These are phyloP conservation scores for Tipula confusa DNA, from an alignment of 2,888 invertebrate species.

Conservation along the genomic window DNA sequence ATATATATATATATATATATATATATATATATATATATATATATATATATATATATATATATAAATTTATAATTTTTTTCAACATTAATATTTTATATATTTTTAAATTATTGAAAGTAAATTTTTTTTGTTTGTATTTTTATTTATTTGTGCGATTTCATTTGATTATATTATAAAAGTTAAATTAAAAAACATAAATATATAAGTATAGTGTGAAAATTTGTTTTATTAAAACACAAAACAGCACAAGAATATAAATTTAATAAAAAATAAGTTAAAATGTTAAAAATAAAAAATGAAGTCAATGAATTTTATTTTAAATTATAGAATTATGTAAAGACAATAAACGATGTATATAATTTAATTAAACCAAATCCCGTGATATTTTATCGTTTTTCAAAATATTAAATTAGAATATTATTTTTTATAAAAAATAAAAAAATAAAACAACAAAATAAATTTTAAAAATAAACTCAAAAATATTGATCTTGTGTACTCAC, in stretches of 20 bases:
- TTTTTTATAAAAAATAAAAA: constrained; percentile 26
- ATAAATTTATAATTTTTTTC: no score
- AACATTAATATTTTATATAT: no score
- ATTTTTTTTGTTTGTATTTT: not conserved
- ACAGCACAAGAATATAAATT: not conserved
- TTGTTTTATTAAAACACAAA: constrained; percentile 27
- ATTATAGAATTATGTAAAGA: not conserved
- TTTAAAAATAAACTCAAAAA: not conserved
- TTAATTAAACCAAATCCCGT: not conserved
- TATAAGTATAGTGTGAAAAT: constrained; percentile 21
- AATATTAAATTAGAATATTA: not conserved
- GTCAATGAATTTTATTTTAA: not conserved
- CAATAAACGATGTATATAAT: not conserved
- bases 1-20: no score
- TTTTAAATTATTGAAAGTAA: no score
- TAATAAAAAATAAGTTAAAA: not conserved
- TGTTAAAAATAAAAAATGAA: not conserved
- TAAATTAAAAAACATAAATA: constrained; percentile 32
- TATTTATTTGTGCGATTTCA: constrained; percentile 16
- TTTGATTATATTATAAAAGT: constrained; percentile 30
- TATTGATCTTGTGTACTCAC: constrained; percentile 62
- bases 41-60: no score
- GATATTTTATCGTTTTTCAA: not conserved
- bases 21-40: no score
- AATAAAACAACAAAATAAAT: constrained; percentile 13